Conservation (phyloP, 2,797 vertebrate genomes). For the Podarcis siculus region DNA sequence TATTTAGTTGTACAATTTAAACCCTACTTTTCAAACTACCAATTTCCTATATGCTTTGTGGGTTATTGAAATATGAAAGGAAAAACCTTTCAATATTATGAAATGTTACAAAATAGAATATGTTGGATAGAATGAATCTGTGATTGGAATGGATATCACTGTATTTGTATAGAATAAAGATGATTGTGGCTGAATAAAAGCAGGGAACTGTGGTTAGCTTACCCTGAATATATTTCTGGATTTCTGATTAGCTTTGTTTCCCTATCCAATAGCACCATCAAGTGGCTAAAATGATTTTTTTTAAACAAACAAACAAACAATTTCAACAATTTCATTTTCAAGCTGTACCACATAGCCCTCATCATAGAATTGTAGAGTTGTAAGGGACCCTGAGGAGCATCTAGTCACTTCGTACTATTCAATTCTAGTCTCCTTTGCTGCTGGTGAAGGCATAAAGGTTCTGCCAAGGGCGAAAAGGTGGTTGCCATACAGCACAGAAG, state of each 20-base stretch:
- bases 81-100: background rate
- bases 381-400: no score
- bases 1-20: background rate
- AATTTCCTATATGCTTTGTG: background rate
- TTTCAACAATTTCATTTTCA: background rate
- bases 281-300: slow-evolving; percentile 53
- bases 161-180: background rate
- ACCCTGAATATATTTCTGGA: slow-evolving; percentile 75
- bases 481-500: background rate
- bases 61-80: background rate
- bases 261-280: slow-evolving; percentile 78
- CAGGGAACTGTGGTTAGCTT: slow-evolving; percentile 87
- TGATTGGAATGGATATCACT: background rate
- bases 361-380: no score
- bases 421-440: background rate
- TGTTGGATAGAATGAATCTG: background rate
- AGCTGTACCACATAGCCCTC: background rate
- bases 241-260: background rate
- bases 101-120: background rate
- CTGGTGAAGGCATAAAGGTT: background rate
- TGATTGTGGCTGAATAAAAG: background rate
- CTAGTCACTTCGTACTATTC: no score
- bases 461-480: background rate
- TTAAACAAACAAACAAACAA: background rate
- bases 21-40: background rate